These are phyloP conservation scores for Chanos chanos DNA, from an alignment of 2,797 vertebrate genomes.

Conservation along the genomic window DNA sequence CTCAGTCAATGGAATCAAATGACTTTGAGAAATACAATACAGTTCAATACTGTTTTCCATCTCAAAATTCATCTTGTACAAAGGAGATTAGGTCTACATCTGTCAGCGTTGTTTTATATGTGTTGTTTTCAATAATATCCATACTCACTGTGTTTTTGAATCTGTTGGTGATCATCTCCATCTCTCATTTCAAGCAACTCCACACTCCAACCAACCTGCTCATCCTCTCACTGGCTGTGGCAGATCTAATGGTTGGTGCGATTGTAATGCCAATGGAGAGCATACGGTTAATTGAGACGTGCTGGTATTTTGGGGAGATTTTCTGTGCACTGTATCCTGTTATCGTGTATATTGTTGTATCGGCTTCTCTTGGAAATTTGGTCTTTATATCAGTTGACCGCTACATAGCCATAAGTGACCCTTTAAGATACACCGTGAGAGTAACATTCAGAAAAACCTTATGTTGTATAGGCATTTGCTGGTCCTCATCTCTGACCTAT, in stretches of 20 bases:
- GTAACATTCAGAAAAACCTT: background rate
- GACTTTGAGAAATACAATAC: too few relatives aligned
- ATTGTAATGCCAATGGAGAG: conserved; percentile 57
- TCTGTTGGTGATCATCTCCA: conserved; percentile 49
- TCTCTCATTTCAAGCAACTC: conserved; percentile 59
- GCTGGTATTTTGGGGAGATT: conserved; percentile 55
- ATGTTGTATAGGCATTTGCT: background rate
- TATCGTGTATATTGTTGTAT: conserved; percentile 59
- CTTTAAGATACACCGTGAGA: conserved; percentile 1
- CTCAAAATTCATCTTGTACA: background rate
- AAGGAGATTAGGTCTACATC: background rate
- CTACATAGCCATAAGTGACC: conserved; percentile 43
- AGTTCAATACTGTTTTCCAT: conserved; percentile 3
- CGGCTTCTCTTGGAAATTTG: conserved; percentile 59
- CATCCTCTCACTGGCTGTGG: conserved; percentile 51
- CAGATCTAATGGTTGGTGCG: conserved; percentile 56
- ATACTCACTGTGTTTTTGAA: conserved; percentile 54
- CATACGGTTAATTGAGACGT: conserved; percentile 58
- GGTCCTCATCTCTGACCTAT: conserved; percentile 1
- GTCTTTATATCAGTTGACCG: too few relatives aligned
- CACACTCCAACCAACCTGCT: conserved; percentile 57
- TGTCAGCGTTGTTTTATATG: background rate
- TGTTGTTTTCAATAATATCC: background rate
- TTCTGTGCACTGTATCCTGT: conserved; percentile 60
- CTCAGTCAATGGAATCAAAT: too few relatives aligned